phyloP scores from a whole-genome alignment of 1,140 invertebrate genomes.

The Frieseomelitta varia region DNA sequence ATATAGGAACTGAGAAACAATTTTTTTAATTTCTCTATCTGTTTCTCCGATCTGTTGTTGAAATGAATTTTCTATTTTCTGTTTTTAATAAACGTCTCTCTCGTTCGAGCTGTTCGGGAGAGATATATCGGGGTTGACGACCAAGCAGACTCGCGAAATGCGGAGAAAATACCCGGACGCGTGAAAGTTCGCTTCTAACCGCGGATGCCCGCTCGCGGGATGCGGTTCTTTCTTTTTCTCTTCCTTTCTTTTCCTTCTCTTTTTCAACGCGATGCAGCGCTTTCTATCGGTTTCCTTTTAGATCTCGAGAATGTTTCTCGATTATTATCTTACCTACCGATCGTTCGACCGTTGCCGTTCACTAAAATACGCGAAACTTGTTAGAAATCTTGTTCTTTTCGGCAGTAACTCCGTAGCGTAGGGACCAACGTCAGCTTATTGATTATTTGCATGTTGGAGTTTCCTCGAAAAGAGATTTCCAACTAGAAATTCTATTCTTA shows the following conservation, averaged over 20 bases:
- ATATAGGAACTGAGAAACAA: background rate
- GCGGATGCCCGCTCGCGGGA: slow-evolving; percentile 49
- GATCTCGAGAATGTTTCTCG: slow-evolving; percentile 4
- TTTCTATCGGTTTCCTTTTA: slow-evolving; percentile 67
- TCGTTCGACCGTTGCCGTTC: background rate
- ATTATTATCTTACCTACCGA: slow-evolving; percentile 6
- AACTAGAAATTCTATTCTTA: too few species aligned
- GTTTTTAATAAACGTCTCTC: background rate
- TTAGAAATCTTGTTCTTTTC: slow-evolving; percentile 3
- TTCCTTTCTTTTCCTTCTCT: too few species aligned
- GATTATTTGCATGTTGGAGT: background rate
- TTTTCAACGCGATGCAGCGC: slow-evolving; percentile 54
- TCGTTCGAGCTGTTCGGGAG: background rate
- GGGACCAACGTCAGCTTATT: background rate
- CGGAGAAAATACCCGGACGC: slow-evolving; percentile 61
- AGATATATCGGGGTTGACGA: slow-evolving; percentile 16
- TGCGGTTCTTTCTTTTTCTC: slow-evolving; percentile 34
- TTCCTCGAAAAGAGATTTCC: background rate
- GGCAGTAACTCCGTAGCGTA: background rate
- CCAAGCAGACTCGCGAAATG: slow-evolving; percentile 36
- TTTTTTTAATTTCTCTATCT: background rate
- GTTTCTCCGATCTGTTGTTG: background rate
- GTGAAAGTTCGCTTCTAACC: slow-evolving; percentile 65
- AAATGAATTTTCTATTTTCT: background rate
- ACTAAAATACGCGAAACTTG: slow-evolving; percentile 2